phyloP scores from a whole-genome alignment of 2,113 vertebrate genomes.

The Benitochromis conjunctus region DNA sequence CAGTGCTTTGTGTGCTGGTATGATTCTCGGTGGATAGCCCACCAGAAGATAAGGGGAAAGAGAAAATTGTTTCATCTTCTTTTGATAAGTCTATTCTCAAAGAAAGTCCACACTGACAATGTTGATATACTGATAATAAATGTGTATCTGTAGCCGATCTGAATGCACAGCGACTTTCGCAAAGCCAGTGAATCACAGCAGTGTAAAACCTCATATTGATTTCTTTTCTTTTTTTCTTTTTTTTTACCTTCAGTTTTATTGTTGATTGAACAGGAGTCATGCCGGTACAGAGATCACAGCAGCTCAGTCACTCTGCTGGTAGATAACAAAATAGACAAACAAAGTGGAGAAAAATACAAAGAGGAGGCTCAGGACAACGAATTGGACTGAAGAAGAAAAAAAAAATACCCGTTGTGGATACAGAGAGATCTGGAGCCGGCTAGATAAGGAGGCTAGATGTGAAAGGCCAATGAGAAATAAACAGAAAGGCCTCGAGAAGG shows the following conservation, averaged over 20 bases:
- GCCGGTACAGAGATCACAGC: conserved; percentile 33
- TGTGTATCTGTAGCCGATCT: conserved; percentile 22
- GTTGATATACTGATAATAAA: conserved; percentile 47
- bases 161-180: conserved; percentile 30
- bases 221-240: conserved; percentile 1
- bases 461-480: not conserved
- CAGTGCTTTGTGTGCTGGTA: not conserved
- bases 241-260: conserved; percentile 43
- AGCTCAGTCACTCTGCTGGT: conserved; percentile 9
- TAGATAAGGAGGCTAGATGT: not conserved
- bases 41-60: not conserved
- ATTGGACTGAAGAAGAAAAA: not conserved
- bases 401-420: not conserved
- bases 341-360: conserved; percentile 11
- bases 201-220: conserved; percentile 53
- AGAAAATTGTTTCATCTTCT: conserved; percentile 46
- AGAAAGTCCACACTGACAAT: conserved; percentile 18
- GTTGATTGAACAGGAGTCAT: conserved; percentile 48
- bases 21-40: not conserved
- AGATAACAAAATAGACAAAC: conserved; percentile 39
- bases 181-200: conserved; percentile 33
- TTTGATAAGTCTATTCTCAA: conserved; percentile 37
- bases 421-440: not conserved
- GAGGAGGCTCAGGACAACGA: not conserved
- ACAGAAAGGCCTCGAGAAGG: not conserved